phyloP scores from a whole-genome alignment of 2,797 vertebrate species.

The Echiichthys vipera region DNA sequence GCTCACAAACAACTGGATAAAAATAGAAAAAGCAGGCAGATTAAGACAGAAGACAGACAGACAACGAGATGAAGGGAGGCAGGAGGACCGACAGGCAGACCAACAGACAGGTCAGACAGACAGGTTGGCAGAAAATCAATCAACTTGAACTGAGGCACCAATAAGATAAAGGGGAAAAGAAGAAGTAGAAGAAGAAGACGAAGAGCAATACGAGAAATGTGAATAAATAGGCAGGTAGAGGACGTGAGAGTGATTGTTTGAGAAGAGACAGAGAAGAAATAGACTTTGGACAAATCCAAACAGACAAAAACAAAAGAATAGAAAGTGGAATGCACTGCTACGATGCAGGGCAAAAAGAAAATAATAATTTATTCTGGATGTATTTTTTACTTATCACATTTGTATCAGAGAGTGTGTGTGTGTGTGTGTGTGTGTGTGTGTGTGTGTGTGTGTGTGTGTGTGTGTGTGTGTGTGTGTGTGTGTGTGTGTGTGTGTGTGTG shows the following conservation, averaged over 20 bases:
- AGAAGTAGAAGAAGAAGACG: conserved; percentile 11
- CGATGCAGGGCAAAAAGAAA: neutral
- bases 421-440: neutral
- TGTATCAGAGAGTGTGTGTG: neutral
- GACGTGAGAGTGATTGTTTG: neutral
- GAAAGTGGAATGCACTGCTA: neutral
- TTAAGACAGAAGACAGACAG: conserved; percentile 61
- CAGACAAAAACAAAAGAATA: neutral
- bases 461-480: neutral
- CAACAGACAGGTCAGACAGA: conserved; percentile 28
- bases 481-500: neutral
- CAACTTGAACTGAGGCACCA: conserved; percentile 25
- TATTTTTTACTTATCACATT: neutral
- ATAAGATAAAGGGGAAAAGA: too few species aligned
- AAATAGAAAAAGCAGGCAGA: conserved; percentile 71
- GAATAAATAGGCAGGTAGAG: neutral
- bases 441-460: neutral
- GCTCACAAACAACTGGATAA: conserved; percentile 78
- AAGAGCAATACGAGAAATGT: neutral
- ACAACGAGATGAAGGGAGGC: conserved; percentile 49
- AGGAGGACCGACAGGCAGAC: conserved; percentile 45
- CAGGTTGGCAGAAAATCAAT: conserved; percentile 63
- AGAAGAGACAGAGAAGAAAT: conserved; percentile 10
- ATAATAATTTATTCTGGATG: conserved; percentile 6
- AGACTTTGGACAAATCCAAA: conserved; percentile 1